A percentile compares a stretch with the other conserved stretches of the same genome.
phyloP scores from a whole-genome alignment of 2,888 invertebrate genomes.

The Julus scanicus region DNA sequence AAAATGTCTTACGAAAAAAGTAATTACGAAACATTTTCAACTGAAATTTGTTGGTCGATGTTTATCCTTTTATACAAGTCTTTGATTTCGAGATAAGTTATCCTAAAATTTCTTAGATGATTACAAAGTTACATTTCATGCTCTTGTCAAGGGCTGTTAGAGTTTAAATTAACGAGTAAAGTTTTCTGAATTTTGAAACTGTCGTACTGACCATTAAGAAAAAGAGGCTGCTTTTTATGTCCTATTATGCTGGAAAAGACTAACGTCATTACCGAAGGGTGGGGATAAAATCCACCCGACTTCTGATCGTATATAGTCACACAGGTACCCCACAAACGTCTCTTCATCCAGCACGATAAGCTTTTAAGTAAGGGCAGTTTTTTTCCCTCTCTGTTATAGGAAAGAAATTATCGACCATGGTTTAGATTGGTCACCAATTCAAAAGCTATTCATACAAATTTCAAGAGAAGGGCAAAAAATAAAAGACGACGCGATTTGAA shows the following conservation, averaged over 20 bases:
- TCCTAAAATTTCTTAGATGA: too few relatives aligned
- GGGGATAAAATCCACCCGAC: not conserved
- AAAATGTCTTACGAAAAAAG: too few relatives aligned
- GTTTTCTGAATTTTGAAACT: not conserved
- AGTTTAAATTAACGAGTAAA: not conserved
- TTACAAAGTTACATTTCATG: too few relatives aligned
- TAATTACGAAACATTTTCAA: too few relatives aligned
- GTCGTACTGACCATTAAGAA: not conserved
- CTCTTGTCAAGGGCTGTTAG: not conserved
- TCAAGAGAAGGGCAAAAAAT: conserved; percentile 11
- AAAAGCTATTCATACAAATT: conserved; percentile 22
- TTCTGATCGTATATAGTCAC: not conserved
- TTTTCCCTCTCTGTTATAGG: not conserved
- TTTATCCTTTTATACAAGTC: too few relatives aligned
- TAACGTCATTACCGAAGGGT: not conserved
- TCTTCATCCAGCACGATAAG: not conserved
- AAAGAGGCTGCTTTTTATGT: not conserved
- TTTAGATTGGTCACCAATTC: conserved; percentile 22
- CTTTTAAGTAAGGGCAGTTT: not conserved
- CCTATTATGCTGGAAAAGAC: not conserved
- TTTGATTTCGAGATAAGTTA: too few relatives aligned
- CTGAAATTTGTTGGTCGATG: too few relatives aligned
- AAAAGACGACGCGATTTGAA: conserved; percentile 36
- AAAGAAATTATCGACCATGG: conserved; percentile 31
- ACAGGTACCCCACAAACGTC: not conserved